These are phyloP conservation scores for Caligus rogercresseyi DNA, from an alignment of 1,140 invertebrate species.

Conservation along the genomic window DNA sequence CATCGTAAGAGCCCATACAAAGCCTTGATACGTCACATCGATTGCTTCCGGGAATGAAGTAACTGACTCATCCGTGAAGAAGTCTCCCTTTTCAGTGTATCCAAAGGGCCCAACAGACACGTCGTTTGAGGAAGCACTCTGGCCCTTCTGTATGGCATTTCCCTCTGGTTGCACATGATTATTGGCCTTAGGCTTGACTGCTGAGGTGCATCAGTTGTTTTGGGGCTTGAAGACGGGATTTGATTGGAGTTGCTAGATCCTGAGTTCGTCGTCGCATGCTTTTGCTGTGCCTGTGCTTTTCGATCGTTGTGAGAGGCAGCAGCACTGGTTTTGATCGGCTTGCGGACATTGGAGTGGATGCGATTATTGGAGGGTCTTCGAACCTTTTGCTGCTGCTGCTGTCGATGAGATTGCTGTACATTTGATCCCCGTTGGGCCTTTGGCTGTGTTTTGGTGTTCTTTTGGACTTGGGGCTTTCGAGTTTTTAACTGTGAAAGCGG, in stretches of 20 bases:
- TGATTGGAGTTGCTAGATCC: too few relatives aligned
- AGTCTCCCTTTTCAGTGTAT: conserved; percentile 15
- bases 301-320: too few relatives aligned
- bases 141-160: background rate
- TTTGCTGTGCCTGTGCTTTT: too few relatives aligned
- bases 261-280: too few relatives aligned
- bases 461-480: background rate
- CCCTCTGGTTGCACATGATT: background rate
- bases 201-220: too few relatives aligned
- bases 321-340: too few relatives aligned
- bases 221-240: too few relatives aligned
- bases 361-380: too few relatives aligned
- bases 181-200: too few relatives aligned
- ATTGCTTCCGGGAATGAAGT: conserved; percentile 10
- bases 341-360: too few relatives aligned
- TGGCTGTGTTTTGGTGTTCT: too few relatives aligned
- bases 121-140: too few relatives aligned
- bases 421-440: background rate
- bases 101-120: conserved; percentile 14
- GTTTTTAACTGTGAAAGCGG: background rate
- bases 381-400: conserved; percentile 4
- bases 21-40: conserved; percentile 17
- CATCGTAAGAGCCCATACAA: conserved; percentile 17
- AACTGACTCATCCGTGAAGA: conserved; percentile 9
- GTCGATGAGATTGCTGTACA: background rate